Base-by-base conservation (phyloP, 1,140 invertebrate genomes). In the Ladona fulva region DNA sequence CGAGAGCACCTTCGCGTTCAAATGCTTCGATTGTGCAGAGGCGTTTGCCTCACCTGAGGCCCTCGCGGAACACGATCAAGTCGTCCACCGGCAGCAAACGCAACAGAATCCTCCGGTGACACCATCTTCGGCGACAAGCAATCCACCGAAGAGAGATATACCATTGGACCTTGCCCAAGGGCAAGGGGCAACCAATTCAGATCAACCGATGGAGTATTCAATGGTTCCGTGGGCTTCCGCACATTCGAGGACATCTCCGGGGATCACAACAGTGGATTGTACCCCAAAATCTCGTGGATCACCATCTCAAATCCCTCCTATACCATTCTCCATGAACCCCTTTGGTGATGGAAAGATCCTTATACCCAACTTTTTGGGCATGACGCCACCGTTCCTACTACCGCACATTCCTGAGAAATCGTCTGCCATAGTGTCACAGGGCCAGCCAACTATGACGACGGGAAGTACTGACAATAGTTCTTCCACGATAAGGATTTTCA, bases 401-500 rank as follows among this genome's bases (percentile, higher is more conserved):
- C 80, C 80, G 19, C n/a, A 76, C 37, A 52, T 77, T 22, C 16
- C 59, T 59, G 19, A 42, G 0, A 25, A 42, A 37, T 19, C 82
- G 79, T 79, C 83, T 80, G 83, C 87, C 79, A 82, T 88, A 89
- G 75, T 83, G 88, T 0, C 86, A 89, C 44, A 75, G 77, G 42
- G 78, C 78, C 19, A 78, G 78, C 42, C 77, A 52, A 19, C 78
- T 75, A 22, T 42, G 24, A 79, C 76, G 74, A 42, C 44, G 22
- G 74, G 74, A 16, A 77, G 42, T 76, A 24, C 37, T 66, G 84
- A 89, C 11, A 86, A 89, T 8, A 85, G 87, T n/a, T 86, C 89
- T 78, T 89, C 92, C 16, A 92, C 91, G 12, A 85, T 93, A 59
- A 86, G 93, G 80, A 97, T 97, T 80, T 97, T 97, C 83, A 97